Percentiles rank a stretch among this genome's conserved stretches.
phyloP scores from a whole-genome alignment of 2,888 invertebrate genomes.

The Glyphotaelius pellucidus region DNA sequence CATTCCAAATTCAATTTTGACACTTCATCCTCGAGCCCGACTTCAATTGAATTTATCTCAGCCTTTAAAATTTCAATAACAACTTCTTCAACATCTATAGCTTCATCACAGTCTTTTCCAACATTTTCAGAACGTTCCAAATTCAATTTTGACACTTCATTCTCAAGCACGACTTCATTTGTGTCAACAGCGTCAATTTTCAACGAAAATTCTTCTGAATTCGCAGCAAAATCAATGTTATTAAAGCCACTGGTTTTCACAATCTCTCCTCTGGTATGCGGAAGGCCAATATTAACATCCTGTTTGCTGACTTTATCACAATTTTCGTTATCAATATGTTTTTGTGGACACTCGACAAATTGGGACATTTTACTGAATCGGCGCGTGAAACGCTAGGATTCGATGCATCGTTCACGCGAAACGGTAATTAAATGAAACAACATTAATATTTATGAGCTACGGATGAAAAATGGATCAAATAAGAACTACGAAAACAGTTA shows the following conservation, averaged over 20 bases:
- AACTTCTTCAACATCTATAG: background rate
- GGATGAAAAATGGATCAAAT: constrained; percentile 5
- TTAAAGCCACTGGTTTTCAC: background rate
- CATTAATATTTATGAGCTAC: constrained; percentile 29
- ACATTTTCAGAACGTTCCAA: background rate
- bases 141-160: constrained; percentile 6
- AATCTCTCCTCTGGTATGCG: background rate
- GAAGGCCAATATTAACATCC: constrained; percentile 35
- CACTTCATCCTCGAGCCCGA: background rate
- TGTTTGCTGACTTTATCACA: constrained; percentile 45
- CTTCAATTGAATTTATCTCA: background rate
- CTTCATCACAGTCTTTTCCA: background rate
- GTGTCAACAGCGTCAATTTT: background rate
- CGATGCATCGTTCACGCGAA: background rate
- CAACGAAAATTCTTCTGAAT: background rate
- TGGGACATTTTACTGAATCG: constrained; percentile 49
- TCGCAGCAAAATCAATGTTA: background rate
- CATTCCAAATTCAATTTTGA: constrained; percentile 3
- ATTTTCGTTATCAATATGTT: constrained; percentile 56
- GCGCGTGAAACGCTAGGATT: background rate
- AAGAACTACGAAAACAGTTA: constrained; percentile 18
- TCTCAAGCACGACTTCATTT: background rate
- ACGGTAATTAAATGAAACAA: background rate
- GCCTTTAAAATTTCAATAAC: background rate
- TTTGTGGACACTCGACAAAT: constrained; percentile 7